Percentiles rank a stretch among this genome's conserved stretches.
phyloP scores from a whole-genome alignment of 2,113 vertebrate genomes.

The Alaudala cheleensis region DNA sequence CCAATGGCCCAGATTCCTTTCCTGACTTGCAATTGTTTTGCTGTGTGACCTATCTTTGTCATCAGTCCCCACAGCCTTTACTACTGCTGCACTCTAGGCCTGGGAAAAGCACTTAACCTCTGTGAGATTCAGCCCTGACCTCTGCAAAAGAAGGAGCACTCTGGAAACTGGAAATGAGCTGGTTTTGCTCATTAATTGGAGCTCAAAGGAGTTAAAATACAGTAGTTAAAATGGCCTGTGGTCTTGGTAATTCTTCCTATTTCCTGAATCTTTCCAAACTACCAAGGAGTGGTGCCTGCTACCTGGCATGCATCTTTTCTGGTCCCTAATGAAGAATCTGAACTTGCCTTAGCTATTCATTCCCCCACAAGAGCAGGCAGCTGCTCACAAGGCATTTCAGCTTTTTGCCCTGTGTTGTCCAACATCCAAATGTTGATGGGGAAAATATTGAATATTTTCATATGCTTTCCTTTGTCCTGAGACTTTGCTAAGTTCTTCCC shows the following conservation, averaged over 20 bases:
- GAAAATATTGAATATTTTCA: background rate
- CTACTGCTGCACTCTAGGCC: background rate
- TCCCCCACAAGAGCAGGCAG: fast-evolving
- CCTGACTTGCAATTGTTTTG: constrained; percentile 41
- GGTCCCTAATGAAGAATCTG: background rate
- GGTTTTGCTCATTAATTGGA: background rate
- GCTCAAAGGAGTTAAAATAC: background rate
- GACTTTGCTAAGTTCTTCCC: background rate
- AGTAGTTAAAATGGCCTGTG: background rate
- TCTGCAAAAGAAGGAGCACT: background rate
- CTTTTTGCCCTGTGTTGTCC: background rate
- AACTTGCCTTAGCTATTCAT: background rate
- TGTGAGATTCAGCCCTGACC: background rate
- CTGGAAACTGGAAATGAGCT: background rate
- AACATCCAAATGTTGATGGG: background rate
- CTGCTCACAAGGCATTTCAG: background rate
- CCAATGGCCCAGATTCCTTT: constrained; percentile 53
- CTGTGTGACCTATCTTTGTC: constrained; percentile 22
- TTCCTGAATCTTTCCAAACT: background rate
- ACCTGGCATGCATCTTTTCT: background rate
- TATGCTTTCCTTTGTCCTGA: background rate
- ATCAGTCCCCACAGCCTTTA: background rate
- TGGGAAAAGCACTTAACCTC: constrained; percentile 52
- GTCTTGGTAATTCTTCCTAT: fast-evolving
- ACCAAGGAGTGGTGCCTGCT: background rate